Percentiles rank a stretch among this genome's conserved stretches.
These are phyloP conservation scores for Larimichthys polyactis DNA, from an alignment of 2,113 vertebrate genomes.

Conservation along the genomic window DNA sequence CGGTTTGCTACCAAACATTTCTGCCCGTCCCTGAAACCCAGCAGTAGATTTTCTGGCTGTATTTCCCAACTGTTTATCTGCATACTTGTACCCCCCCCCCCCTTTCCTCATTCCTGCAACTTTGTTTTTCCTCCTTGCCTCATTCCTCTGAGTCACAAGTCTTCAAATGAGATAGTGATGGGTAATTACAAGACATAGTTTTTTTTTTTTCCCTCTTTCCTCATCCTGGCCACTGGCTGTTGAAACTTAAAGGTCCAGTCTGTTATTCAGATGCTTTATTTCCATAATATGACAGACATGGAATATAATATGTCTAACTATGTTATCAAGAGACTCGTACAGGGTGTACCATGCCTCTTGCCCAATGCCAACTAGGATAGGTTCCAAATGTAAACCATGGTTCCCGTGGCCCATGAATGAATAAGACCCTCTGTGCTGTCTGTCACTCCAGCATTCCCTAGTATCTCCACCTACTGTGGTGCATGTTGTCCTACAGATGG, in stretches of 20 bases:
- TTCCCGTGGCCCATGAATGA: conserved; percentile 22
- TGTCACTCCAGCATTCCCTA: conserved; percentile 9
- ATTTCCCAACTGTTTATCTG: conserved; percentile 28
- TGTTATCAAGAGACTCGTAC: too few species aligned
- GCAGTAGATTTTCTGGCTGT: conserved; percentile 29
- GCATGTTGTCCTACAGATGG: conserved; percentile 58
- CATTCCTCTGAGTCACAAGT: conserved; percentile 72
- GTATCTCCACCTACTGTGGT: conserved; percentile 1
- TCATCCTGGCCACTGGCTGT: neutral
- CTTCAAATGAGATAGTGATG: conserved; percentile 54
- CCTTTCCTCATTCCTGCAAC: neutral
- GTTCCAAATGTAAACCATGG: neutral
- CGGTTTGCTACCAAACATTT: conserved; percentile 20
- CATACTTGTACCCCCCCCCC: conserved; percentile 1
- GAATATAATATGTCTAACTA: too few species aligned
- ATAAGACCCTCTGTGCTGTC: neutral
- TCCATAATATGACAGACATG: too few species aligned
- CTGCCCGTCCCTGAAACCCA: conserved; percentile 12
- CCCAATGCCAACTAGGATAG: too few species aligned
- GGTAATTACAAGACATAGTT: conserved; percentile 13
- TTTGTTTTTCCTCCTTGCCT: conserved; percentile 31
- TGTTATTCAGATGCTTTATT: too few species aligned
- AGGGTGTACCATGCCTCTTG: too few species aligned
- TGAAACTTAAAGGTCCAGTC: neutral
- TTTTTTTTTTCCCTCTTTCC: conserved; percentile 2